Conservation (phyloP, 2,888 invertebrate species). For the Meghimatium bilineatum region DNA sequence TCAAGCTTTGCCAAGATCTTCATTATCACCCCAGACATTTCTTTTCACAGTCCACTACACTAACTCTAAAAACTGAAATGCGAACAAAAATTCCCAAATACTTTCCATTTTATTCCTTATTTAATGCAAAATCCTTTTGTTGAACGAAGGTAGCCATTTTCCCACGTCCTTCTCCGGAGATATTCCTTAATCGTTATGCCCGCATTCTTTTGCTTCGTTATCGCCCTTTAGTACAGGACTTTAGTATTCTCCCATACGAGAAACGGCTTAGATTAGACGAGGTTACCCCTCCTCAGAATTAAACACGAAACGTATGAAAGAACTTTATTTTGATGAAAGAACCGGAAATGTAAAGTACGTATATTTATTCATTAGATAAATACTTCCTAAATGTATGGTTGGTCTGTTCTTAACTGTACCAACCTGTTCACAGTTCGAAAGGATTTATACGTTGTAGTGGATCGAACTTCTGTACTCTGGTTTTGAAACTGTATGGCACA, state of each 20-base stretch:
- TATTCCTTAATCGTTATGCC: background rate
- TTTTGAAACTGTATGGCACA: too few relatives aligned
- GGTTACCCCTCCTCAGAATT: background rate
- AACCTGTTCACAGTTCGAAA: too few relatives aligned
- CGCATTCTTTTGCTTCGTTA: background rate
- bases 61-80: background rate
- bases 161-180: background rate
- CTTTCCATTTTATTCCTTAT: background rate
- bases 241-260: background rate
- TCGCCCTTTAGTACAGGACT: background rate
- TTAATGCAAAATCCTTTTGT: background rate
- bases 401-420: too few relatives aligned
- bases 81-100: background rate
- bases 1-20: too few relatives aligned
- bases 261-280: background rate
- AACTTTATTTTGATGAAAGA: background rate
- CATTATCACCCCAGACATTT: too few relatives aligned
- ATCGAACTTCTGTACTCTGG: too few relatives aligned
- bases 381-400: background rate
- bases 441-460: too few relatives aligned
- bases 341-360: background rate
- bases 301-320: background rate
- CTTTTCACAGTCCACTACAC: background rate
- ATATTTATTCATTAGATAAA: too few relatives aligned
- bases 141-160: background rate